Evolutionary conservation across 2,113 vertebrate genomes (phyloP), one percentile per base, ranked within the genome.

Genomic region (Cathartes aura): DNA sequence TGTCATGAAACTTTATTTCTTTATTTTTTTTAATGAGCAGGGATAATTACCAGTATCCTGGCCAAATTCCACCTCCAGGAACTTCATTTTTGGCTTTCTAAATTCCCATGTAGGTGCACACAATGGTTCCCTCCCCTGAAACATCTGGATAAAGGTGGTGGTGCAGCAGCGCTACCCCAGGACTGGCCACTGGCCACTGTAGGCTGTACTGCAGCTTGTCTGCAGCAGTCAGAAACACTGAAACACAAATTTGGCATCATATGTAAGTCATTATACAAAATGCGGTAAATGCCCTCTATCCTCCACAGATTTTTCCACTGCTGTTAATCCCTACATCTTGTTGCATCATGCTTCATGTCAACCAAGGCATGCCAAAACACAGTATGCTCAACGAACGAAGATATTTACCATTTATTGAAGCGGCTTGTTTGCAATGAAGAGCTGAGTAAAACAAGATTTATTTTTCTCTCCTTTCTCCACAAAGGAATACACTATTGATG

Each of bases 401-500:
- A 23, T 3, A 2, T 15, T 76, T 59, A 26, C 24, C 4, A 0
- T 64, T 32, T 66, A 40, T 73, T 23, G 15, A 56, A 42, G 36
- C 1, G 2, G 17, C 14, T 40, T 34, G 4, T 18, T 81, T 59
- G 18, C 63, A 29, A 11, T 20, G 73, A 70, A 30, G 15, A 71
- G 19, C 56, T 38, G 24, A 52, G 23, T 60, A 21, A 82, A 93
- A 72, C 50, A 53, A 17, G 8, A 21, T 40, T 89, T 11, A 17
- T 0, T 70, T 75, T 67, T 32, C 38, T 74, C 58, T 83, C n/a
- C 59, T 89, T 68, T 97, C 91, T 93, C 56, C 81, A 50, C 82
- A 20, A 92, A 99, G 99, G 99, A 99, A 79, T 99, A 99, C 97
- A 99, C 99, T 8, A 99, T 99, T 12, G 99, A 99, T 40, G 99